phyloP scores from a whole-genome alignment of 2,888 invertebrate genomes.

The Myopa tessellatipennis region DNA sequence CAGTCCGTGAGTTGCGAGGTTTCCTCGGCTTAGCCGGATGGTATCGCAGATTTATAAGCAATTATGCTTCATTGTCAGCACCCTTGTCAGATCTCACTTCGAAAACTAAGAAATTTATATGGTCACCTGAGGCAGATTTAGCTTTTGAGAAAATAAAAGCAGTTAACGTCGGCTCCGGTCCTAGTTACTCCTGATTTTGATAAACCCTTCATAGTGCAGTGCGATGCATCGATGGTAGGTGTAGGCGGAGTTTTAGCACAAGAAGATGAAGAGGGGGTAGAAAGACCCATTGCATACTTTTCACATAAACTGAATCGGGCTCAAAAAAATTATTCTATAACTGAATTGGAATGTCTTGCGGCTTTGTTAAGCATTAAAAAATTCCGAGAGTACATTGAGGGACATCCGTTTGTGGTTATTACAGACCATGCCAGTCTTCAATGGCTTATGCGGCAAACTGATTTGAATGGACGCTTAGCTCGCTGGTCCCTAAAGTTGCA shows the following conservation, averaged over 20 bases:
- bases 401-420: conserved; percentile 46
- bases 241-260: conserved; percentile 42
- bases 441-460: conserved; percentile 53
- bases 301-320: conserved; percentile 42
- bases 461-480: conserved; percentile 48
- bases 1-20: conserved; percentile 34
- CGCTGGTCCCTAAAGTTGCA: conserved; percentile 39
- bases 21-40: conserved; percentile 45
- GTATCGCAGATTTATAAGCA: conserved; percentile 42
- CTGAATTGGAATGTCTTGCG: conserved; percentile 46
- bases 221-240: conserved; percentile 44
- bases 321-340: conserved; percentile 43
- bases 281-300: conserved; percentile 42
- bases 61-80: conserved; percentile 33
- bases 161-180: too few species aligned
- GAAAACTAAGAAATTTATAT: conserved; percentile 32
- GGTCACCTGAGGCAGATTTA: conserved; percentile 34
- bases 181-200: conserved; percentile 43
- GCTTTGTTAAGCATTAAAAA: conserved; percentile 43
- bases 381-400: conserved; percentile 40
- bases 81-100: conserved; percentile 38
- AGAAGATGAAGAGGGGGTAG: conserved; percentile 24
- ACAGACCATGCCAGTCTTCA: conserved; percentile 54
- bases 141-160: conserved; percentile 40
- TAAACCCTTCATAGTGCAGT: conserved; percentile 43